These are phyloP conservation scores for Cyclargus thomasi DNA, from an alignment of 1,140 invertebrate species.

Conservation along the genomic window DNA sequence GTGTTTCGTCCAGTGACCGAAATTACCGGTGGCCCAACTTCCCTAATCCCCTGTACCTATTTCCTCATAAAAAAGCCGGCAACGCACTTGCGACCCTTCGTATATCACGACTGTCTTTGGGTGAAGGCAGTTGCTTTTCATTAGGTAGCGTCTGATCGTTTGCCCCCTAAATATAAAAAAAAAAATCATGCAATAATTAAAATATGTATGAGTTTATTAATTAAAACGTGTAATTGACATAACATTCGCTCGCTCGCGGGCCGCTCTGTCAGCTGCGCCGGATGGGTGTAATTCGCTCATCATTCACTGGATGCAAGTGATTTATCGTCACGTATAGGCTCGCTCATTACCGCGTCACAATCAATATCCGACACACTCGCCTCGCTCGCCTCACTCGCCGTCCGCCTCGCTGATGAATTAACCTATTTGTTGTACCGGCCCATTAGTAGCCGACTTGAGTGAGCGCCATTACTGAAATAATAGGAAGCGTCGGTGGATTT, in stretches of 20 bases:
- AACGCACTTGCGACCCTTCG: too few relatives aligned
- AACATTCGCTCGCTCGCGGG: neutral
- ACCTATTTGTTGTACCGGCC: slow-evolving; percentile 33
- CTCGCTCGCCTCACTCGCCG: neutral
- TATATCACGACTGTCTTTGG: too few relatives aligned
- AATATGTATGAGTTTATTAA: neutral
- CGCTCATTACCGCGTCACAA: slow-evolving; percentile 54
- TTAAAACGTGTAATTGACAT: neutral
- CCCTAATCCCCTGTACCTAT: too few relatives aligned
- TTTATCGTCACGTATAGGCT: slow-evolving; percentile 46
- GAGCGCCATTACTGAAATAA: slow-evolving; percentile 18
- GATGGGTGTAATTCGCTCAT: slow-evolving; percentile 30
- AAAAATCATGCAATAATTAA: neutral
- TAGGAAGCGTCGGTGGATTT: neutral
- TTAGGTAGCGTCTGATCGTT: too few relatives aligned
- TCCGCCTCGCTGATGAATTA: slow-evolving; percentile 41
- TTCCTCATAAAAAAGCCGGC: too few relatives aligned
- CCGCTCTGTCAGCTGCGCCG: slow-evolving; percentile 3
- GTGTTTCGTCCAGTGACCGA: too few relatives aligned
- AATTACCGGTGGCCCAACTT: too few relatives aligned
- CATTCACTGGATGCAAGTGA: slow-evolving; percentile 42
- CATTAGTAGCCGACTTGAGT: slow-evolving; percentile 24
- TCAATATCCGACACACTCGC: slow-evolving; percentile 42
- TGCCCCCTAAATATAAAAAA: neutral
- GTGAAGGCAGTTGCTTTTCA: too few relatives aligned